Evolutionary conservation across 2,113 vertebrate species (phyloP), one percentile per base, ranked within the genome.

Genomic region (Phrynosoma blainvillii): DNA sequence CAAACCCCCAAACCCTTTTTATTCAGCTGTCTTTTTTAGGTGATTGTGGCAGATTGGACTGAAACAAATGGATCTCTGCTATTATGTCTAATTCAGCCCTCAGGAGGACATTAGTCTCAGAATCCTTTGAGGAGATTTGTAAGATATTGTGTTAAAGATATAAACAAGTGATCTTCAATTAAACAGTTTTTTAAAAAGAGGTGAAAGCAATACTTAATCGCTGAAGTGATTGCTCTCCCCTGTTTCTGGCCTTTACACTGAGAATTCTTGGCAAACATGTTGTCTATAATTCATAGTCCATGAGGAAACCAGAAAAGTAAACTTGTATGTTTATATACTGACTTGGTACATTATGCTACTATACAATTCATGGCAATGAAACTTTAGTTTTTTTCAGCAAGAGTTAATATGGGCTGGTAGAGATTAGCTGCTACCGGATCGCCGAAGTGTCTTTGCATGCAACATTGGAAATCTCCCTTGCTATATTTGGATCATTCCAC

Each of bases 401-500:
- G 32, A 77, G 13, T 32, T 56, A 68, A 23, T 68, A 30, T 2
- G 0, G 47, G 21, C 0, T 47, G 90, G 27, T 47, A 1, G 85
- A 1, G 85, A 82, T 2, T 23, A 82, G 42, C 83, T 1, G 74
- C n/a, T 68, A 47, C 40, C 1, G 18, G 78, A 3, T 0, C 0
- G 0, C 16, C 71, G 5, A 27, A 16, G 6, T 2, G 62, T 32
- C 32, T 56, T 25, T 36, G 78, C 65, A 47, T 13, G 13, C 56
- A 3, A 36, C 0, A 5, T 10, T 87, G 10, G 23, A 52, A 11
- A 65, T 23, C 2, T 27, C 1, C 47, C 5, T 0, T 0, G 0
- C 42, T 0, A 0, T 0, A 3, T 0, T 1, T 1, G 87, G 59
- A 32, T 16, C 68, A 13, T 47, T 7, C 40, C 36, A 27, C 27